Conservation (phyloP, 2,888 invertebrate genomes). For the Taphrorychus bicolor region DNA sequence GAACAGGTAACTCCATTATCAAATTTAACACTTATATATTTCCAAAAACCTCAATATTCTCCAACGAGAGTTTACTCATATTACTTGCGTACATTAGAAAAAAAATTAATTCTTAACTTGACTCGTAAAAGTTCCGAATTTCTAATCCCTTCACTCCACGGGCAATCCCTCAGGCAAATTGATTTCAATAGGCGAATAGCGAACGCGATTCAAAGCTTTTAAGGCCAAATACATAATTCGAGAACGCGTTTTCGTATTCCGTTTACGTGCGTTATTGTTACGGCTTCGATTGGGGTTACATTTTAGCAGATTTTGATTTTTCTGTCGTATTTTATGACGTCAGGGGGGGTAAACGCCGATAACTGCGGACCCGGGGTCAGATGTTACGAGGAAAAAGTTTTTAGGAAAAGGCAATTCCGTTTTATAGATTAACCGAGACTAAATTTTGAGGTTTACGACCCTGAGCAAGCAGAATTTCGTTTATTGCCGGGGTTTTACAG, state of each 20-base stretch:
- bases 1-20: no score
- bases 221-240: not conserved
- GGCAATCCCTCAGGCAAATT: no score
- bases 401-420: conserved; percentile 17
- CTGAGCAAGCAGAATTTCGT: conserved; percentile 12
- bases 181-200: not conserved
- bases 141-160: no score
- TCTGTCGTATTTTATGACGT: conserved; percentile 43
- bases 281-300: conserved; percentile 48
- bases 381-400: conserved; percentile 26
- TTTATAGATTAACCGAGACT: conserved; percentile 24
- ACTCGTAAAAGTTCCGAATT: no score
- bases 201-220: not conserved
- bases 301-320: conserved; percentile 49
- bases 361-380: conserved; percentile 20
- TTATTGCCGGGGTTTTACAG: not conserved
- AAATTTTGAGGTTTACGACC: conserved; percentile 24
- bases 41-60: no score
- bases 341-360: conserved; percentile 8
- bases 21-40: no score
- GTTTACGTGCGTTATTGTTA: conserved; percentile 53
- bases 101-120: no score
- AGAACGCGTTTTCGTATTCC: conserved; percentile 45
- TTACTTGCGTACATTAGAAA: no score
- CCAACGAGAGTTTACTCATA: no score